A percentile compares a stretch with the other conserved stretches of the same genome.
These are phyloP conservation scores for Teleogryllus oceanicus DNA, from an alignment of 2,888 invertebrate species.

Conservation along the genomic window DNA sequence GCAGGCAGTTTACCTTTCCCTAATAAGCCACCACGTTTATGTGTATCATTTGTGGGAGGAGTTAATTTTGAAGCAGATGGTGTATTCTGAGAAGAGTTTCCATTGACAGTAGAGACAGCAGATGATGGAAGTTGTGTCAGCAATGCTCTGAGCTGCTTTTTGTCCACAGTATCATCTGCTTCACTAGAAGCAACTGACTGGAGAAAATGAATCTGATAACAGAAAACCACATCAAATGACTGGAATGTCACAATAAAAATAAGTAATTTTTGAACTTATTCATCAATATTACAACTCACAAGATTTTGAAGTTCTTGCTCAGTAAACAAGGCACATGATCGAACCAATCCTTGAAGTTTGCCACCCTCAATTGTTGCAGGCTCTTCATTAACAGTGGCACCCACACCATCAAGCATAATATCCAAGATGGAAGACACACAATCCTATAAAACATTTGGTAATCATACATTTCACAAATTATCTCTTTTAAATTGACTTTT, in stretches of 20 bases:
- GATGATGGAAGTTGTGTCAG: constrained; percentile 45
- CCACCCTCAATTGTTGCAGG: constrained; percentile 49
- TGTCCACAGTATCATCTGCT: constrained; percentile 40
- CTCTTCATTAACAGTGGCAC: constrained; percentile 48
- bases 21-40: constrained; percentile 45
- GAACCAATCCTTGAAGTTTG: constrained; percentile 57
- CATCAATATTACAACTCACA: constrained; percentile 46
- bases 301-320: constrained; percentile 63
- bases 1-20: constrained; percentile 46
- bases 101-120: constrained; percentile 28
- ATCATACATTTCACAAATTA: background rate
- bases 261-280: background rate
- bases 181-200: constrained; percentile 43
- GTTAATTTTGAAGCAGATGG: constrained; percentile 24
- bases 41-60: constrained; percentile 43
- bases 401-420: constrained; percentile 56
- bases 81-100: constrained; percentile 24
- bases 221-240: background rate
- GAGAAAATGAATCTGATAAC: constrained; percentile 46
- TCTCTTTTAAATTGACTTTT: background rate
- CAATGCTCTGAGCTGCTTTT: constrained; percentile 46
- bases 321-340: constrained; percentile 65
- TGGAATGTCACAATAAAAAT: background rate
- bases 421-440: constrained; percentile 77
- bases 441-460: constrained; percentile 47